These are phyloP conservation scores for Polydesmus complanatus DNA, from an alignment of 2,888 invertebrate species.

Conservation along the genomic window DNA sequence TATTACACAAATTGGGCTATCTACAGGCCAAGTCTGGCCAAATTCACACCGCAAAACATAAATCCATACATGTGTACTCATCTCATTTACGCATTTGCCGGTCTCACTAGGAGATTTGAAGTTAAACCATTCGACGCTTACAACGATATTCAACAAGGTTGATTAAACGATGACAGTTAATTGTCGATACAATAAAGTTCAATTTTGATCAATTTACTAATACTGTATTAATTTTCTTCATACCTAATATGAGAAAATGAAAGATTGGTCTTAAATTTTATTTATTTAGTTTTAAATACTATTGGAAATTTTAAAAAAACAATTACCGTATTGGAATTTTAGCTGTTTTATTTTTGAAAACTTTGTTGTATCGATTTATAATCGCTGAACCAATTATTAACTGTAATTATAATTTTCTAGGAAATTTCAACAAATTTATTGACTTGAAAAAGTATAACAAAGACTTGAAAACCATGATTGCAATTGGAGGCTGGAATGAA, in stretches of 20 bases:
- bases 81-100: conserved; percentile 83
- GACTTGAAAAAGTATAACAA: conserved; percentile 87
- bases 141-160: conserved; percentile 89
- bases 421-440: conserved; percentile 86
- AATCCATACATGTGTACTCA: conserved; percentile 89
- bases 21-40: conserved; percentile 59
- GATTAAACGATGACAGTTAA: conserved; percentile 17
- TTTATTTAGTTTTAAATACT: too few relatives aligned
- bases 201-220: too few relatives aligned
- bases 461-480: conserved; percentile 73
- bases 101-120: conserved; percentile 78
- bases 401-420: too few relatives aligned
- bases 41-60: conserved; percentile 84
- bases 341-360: conserved; percentile 5
- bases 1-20: conserved; percentile 27
- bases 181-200: too few relatives aligned
- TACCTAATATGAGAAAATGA: too few relatives aligned
- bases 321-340: background rate
- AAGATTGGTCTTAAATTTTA: too few relatives aligned
- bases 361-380: too few relatives aligned
- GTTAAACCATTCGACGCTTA: conserved; percentile 87
- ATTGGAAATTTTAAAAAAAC: background rate
- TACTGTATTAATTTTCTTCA: too few relatives aligned
- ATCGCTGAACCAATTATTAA: too few relatives aligned
- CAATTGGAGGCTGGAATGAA: conserved; percentile 91